Evolutionary conservation across 1,140 invertebrate genomes (phyloP), one percentile per base, ranked within the genome.

Genomic region (Penaeus indicus): DNA sequence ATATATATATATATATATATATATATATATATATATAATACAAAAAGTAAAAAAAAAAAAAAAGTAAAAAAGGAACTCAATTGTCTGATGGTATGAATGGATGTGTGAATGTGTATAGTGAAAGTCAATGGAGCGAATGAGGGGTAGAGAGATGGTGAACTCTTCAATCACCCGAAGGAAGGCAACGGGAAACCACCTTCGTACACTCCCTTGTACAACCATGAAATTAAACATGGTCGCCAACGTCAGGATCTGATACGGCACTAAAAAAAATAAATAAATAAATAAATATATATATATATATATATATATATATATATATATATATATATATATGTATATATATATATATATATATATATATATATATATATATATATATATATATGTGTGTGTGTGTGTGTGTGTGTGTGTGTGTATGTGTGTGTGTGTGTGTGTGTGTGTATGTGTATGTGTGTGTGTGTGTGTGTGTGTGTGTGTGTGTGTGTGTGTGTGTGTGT

Each of bases 391-490:
- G 27, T 38, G 27, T 25, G 27, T 38, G 27, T 18, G 0, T 75
- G 42, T 75, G 19, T 25, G 21, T 25, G n/a, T 32, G 42, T 25
- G n/a, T 25, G 19, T 25, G 42, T 25, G 21, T 32, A 21, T 11
- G 42, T 13, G 19, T 75, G n/a, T 25, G 38, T 75, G n/a, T n/a
- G 7, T 27, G n/a, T 75, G n/a, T 75, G 10, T 75, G n/a, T 75
- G n/a, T 25, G n/a, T 75, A 10, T 75, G n/a, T 75, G 10, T 75
- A 10, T 32, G n/a, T 75, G n/a, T 75, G n/a, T 75, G n/a, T 25
- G n/a, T 75, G n/a, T 75, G n/a, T 75, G n/a, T 75, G n/a, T 75
- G n/a, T 75, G n/a, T 25, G n/a, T 75, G 10, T 75, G n/a, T 75
- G n/a, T 75, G 18, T 27, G 11, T 75, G n/a, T 75, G n/a, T 27